Evolutionary conservation across 2,888 invertebrate genomes (phyloP), one percentile per base, ranked within the genome.

Genomic region (Lepidocyrtinus sp.): DNA sequence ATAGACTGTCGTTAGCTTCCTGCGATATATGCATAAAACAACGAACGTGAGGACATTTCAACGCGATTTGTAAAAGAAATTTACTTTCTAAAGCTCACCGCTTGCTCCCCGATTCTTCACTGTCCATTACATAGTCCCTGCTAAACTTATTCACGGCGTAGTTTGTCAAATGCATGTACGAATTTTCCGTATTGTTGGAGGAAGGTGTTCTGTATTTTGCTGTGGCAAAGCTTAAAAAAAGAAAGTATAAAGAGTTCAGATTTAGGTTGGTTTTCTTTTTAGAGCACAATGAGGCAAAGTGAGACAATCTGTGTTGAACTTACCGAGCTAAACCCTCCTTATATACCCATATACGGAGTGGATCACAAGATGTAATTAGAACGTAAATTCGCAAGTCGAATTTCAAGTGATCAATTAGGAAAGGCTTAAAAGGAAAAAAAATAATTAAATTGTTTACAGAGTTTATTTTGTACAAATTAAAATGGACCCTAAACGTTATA

Each of bases 131-230:
- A 88, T 95, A 97, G 79, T 94, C 94, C 22, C 94, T 91, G 88
- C 95, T 96, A 88, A 95, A 94, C 88, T 96, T 96, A 88, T 97
- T 97, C 19, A 97, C 93, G 0, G 97, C 95, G 88, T 97, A 97
- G 89, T 97, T 97, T 9, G 97, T 97, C 79, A 97, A 90, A 88
- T 97, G 97, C 97, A 97, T 97, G 88, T 94, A 97, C 17, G 96
- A 93, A 88, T 97, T 96, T 0, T 93, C 92, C 5, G 94, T 92
- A 87, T 97, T 97, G 83, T 93, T 92, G 15, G 92, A 91, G 36
- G 92, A 94, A 0, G 97, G 97, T 87, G 95, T 95, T 75, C 93
- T 93, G 88, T 97, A 97, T 84, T 94, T 92, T 86, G 93, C 94
- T 0, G 97, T 97, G 1, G 97, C 97, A 88, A 97, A 96, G 87